Percentiles rank a stretch among this genome's conserved stretches.
These are phyloP conservation scores for Pristionchus japonicus DNA, from an alignment of 2,888 invertebrate genomes.

Conservation along the genomic window DNA sequence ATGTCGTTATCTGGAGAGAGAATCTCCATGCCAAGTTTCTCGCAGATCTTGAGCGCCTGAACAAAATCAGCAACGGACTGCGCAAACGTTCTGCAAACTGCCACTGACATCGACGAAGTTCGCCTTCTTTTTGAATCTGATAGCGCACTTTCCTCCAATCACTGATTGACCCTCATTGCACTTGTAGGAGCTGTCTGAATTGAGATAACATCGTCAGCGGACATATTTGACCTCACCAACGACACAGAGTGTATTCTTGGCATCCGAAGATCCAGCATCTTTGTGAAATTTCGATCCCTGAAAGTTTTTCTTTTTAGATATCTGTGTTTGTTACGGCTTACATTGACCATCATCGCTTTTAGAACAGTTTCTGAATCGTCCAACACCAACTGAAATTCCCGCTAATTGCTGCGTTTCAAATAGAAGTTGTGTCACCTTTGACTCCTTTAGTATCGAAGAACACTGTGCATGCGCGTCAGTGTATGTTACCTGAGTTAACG, in stretches of 20 bases:
- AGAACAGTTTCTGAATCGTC: neutral
- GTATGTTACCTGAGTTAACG: neutral
- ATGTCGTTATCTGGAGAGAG: neutral
- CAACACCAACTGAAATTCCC: neutral
- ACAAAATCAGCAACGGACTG: too few species aligned
- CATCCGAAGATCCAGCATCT: neutral
- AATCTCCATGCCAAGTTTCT: neutral
- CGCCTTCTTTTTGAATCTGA: neutral
- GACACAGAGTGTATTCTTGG: neutral
- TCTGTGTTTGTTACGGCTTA: neutral
- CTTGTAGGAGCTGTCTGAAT: neutral
- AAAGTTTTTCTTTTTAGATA: too few species aligned
- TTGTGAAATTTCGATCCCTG: neutral
- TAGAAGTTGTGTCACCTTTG: neutral
- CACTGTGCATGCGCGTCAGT: neutral
- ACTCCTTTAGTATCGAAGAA: neutral
- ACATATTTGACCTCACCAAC: neutral
- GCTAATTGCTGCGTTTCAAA: too few species aligned
- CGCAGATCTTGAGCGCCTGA: neutral
- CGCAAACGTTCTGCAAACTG: too few species aligned
- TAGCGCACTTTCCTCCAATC: neutral
- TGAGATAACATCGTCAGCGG: neutral
- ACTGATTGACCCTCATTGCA: neutral
- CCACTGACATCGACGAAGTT: neutral
- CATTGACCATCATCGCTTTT: neutral